phyloP scores from a whole-genome alignment of 2,113 vertebrate species.

The Hipposideros armiger region DNA sequence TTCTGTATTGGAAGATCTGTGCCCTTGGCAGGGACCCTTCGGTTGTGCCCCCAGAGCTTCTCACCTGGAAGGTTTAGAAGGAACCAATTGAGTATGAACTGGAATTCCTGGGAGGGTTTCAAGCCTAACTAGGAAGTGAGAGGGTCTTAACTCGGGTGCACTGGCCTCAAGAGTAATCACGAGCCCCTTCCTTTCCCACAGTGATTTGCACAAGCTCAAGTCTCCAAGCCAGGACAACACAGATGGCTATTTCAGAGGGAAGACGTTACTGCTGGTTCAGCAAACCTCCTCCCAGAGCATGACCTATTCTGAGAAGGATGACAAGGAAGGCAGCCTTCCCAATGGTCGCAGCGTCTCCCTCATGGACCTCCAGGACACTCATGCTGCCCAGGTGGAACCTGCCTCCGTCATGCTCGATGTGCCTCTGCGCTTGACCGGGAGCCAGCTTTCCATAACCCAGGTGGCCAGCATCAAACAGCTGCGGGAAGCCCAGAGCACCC shows the following conservation, averaged over 20 bases:
- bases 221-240: conserved; percentile 89
- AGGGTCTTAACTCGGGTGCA: background rate
- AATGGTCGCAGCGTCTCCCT: conserved; percentile 96
- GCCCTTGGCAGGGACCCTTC: background rate
- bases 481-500: conserved; percentile 89
- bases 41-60: background rate
- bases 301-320: conserved; percentile 92
- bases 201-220: conserved; percentile 91
- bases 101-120: background rate
- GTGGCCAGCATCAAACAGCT: conserved; percentile 88
- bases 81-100: conserved; percentile 11
- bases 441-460: conserved; percentile 92
- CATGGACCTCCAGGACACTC: conserved; percentile 95
- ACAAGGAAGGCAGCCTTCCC: conserved; percentile 89
- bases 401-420: conserved; percentile 87
- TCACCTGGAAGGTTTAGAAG: conserved; percentile 21
- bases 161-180: conserved; percentile 76
- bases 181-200: conserved; percentile 79
- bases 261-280: conserved; percentile 91
- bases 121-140: background rate
- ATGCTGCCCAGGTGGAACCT: conserved; percentile 80
- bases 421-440: conserved; percentile 90
- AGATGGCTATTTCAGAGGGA: conserved; percentile 89
- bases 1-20: background rate
- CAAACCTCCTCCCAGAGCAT: conserved; percentile 91